Evolutionary conservation across 2,888 invertebrate species (phyloP).

Genomic region (Eupeodes latifasciatus): DNA sequence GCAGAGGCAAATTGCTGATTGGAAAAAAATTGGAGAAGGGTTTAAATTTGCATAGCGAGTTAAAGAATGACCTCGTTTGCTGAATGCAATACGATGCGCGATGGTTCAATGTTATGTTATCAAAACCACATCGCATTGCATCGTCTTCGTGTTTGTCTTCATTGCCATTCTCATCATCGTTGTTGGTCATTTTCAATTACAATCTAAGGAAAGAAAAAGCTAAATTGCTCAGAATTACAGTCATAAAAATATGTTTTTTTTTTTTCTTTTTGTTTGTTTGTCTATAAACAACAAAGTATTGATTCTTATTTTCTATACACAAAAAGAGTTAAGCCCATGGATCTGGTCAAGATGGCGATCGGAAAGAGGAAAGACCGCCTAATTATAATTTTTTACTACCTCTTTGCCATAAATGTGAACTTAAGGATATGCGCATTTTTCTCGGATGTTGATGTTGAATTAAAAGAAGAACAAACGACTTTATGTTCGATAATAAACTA

Average conservation of each 20-base stretch:
- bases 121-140: constrained; percentile 2
- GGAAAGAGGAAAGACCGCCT: constrained; percentile 44
- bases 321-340: constrained; percentile 11
- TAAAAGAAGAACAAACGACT: constrained; percentile 70
- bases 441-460: constrained; percentile 26
- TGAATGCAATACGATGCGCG: background rate
- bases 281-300: constrained; percentile 58
- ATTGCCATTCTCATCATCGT: constrained; percentile 10
- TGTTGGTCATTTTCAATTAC: constrained; percentile 31
- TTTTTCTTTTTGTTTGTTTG: too few relatives aligned
- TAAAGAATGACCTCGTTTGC: constrained; percentile 59
- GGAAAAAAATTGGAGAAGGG: constrained; percentile 48
- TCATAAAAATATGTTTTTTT: constrained; percentile 44
- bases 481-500: constrained; percentile 57
- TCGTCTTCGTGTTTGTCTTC: constrained; percentile 12
- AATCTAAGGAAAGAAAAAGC: background rate
- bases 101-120: constrained; percentile 37
- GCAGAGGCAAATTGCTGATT: constrained; percentile 63
- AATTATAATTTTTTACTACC: constrained; percentile 71
- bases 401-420: constrained; percentile 50
- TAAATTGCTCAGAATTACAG: constrained; percentile 51
- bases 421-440: constrained; percentile 59
- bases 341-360: background rate
- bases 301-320: background rate
- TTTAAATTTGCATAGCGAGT: constrained; percentile 55